A percentile compares a stretch with the other conserved stretches of the same genome.
phyloP scores from a whole-genome alignment of 2,113 vertebrate species.

The Cyphomyrus discorhynchus region DNA sequence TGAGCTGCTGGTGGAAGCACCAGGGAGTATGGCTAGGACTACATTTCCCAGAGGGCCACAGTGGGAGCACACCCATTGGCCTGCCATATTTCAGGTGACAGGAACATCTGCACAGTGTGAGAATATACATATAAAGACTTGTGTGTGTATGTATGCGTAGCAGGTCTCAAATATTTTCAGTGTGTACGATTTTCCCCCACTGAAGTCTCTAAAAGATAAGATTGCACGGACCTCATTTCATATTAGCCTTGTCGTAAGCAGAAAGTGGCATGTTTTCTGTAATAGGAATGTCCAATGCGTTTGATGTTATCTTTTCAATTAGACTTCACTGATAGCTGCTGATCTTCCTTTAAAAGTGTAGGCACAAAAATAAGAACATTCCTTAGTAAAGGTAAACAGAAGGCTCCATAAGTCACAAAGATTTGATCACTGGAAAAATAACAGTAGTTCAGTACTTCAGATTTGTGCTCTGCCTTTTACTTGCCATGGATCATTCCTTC shows the following conservation, averaged over 20 bases:
- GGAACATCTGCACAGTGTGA: background rate
- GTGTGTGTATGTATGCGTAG: background rate
- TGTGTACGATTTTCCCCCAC: background rate
- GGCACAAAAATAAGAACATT: background rate
- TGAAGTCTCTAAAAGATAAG: background rate
- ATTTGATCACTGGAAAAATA: background rate
- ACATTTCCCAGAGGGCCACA: background rate
- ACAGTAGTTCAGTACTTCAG: background rate
- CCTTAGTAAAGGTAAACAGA: background rate
- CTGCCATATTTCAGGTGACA: background rate
- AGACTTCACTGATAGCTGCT: background rate
- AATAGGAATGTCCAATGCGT: background rate
- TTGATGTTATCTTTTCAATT: background rate
- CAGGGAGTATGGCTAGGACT: background rate
- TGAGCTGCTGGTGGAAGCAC: background rate
- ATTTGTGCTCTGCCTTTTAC: background rate
- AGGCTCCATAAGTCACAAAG: background rate
- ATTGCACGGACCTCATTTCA: background rate
- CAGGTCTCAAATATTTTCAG: background rate
- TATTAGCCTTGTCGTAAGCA: background rate
- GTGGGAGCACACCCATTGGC: background rate
- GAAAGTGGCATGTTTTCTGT: background rate
- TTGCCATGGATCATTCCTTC: background rate
- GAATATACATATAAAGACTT: background rate
- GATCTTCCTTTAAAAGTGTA: background rate